Evolutionary conservation across 2,797 vertebrate genomes (phyloP).

Genomic region (Hippocampus kuda): DNA sequence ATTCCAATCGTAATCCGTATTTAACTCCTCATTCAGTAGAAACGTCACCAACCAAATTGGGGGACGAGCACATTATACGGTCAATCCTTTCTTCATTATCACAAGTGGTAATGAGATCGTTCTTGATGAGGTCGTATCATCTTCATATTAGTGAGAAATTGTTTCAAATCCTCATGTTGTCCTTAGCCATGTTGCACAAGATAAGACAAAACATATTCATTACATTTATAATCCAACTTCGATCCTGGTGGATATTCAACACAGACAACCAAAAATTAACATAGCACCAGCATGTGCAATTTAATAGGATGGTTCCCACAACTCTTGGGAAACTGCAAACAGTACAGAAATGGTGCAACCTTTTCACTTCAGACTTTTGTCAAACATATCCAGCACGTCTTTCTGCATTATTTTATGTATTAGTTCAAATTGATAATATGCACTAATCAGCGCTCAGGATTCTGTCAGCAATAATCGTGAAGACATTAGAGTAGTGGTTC

Average conservation of each 20-base stretch:
- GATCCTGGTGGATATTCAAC: not conserved
- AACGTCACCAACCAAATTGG: constrained; percentile 13
- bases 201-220: not conserved
- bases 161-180: not conserved
- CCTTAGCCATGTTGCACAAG: not conserved
- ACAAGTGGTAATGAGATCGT: constrained; percentile 19
- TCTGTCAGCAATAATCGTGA: too few relatives aligned
- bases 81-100: constrained; percentile 26
- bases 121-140: constrained; percentile 8
- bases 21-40: constrained; percentile 44
- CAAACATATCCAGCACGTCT: not conserved
- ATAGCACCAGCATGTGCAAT: not conserved
- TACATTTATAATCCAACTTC: not conserved
- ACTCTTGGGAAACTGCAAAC: not conserved
- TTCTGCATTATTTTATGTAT: not conserved
- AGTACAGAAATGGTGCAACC: too few relatives aligned
- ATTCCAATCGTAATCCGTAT: constrained; percentile 48
- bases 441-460: not conserved
- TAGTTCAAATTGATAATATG: not conserved
- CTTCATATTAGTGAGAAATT: constrained; percentile 1
- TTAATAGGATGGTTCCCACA: not conserved
- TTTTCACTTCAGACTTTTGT: not conserved
- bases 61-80: constrained; percentile 24
- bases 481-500: too few relatives aligned
- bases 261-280: not conserved